Conservation (phyloP, 2,797 vertebrate species). For the Gymnothorax reevesii region DNA sequence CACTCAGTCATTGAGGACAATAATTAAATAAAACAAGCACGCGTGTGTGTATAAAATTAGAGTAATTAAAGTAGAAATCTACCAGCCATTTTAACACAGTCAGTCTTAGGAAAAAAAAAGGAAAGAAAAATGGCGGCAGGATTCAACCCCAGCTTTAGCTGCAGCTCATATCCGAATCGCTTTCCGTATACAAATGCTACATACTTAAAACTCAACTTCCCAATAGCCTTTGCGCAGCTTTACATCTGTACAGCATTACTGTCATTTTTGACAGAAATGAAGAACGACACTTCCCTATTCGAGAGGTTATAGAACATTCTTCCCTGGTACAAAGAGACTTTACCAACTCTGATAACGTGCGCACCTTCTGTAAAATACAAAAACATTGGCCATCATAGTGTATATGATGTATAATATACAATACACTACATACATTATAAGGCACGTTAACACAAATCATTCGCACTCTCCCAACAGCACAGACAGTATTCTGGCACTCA, state of each 20-base stretch:
- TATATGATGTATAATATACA: background rate
- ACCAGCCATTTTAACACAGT: constrained; percentile 8
- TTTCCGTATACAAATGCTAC: background rate
- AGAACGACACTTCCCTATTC: background rate
- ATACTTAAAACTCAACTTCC: background rate
- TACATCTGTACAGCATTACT: background rate
- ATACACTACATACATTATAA: background rate
- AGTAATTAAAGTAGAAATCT: constrained; percentile 30
- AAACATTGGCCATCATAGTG: background rate
- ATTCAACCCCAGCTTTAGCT: background rate
- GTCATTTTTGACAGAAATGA: background rate
- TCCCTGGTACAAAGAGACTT: background rate
- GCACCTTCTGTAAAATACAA: background rate
- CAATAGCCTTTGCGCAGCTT: background rate
- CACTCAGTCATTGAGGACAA: constrained; percentile 13
- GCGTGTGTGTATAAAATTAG: constrained; percentile 8
- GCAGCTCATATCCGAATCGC: background rate
- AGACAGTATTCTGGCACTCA: background rate
- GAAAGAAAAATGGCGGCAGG: background rate
- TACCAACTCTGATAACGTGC: background rate
- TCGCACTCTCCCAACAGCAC: background rate
- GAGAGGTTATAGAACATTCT: background rate
- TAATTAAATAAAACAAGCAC: constrained; percentile 24
- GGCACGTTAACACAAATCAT: background rate
- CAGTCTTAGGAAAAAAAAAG: background rate